Base-by-base conservation (phyloP, 2,888 invertebrate genomes). In the Liopterus haemorrhoidalis region DNA sequence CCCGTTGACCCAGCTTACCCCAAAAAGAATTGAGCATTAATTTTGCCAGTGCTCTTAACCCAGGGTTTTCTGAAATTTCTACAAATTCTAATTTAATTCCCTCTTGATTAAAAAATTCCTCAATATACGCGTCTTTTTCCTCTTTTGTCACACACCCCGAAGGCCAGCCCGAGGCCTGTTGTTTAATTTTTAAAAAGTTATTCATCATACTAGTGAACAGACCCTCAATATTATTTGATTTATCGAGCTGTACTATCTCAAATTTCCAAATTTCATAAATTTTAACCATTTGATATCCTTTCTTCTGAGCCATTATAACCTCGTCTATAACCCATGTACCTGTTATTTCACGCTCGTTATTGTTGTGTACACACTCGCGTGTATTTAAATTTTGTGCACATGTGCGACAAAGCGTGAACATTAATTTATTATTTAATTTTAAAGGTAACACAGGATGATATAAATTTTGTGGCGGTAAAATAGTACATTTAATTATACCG, bases 221-320 rank as follows among this genome's bases (percentile, higher is more conserved):
- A 3, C 62, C 61, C 0, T 50, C 58, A 2, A 25, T 18, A 12
- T 49, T 50, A 11, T 43, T 44, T 4, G 38, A 42, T 19, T 11
- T 47, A 41, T 59, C 46, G 21, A 55, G 57, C 8, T 44, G 33
- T 0, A 55, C 50, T 22, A 54, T 37, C 19, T 57, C 30, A 41
- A 62, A 66, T 39, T 63, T 55, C 57, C 62, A 65, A 8, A 65
- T 57, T 49, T 64, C 63, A 25, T 52, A 49, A 4, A 63, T 52
- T 28, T 62, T 49, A 0, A 58, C 2, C n/a, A 65, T 51, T 32
- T 47, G 43, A 41, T 66, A 68, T 0, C 62, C 63, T 20, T 51
- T 49, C 39, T 50, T 16, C 0, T 61, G 19, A 4, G 65, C 66
- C 47, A 56, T 58, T 20, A 53, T 19, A 0, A 68, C 32, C 49